Evolutionary conservation across 64 coral and sea anemone species (phyloP).

Genomic region (Trachythela sp.): DNA sequence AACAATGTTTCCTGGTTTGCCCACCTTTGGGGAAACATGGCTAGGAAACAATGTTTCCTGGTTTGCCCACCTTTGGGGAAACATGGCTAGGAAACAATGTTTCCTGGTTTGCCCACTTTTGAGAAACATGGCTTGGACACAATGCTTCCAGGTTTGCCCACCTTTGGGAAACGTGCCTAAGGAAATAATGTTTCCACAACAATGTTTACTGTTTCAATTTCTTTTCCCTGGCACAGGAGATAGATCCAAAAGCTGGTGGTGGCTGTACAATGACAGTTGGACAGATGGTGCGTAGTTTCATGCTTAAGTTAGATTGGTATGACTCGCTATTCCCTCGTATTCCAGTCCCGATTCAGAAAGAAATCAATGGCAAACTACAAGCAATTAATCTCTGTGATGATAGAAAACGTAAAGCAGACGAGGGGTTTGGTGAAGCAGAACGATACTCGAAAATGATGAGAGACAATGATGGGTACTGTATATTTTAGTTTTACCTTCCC

Average conservation of each 20-base stretch:
- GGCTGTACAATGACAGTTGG: slow-evolving; percentile 91
- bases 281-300: slow-evolving; percentile 86
- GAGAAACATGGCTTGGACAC: too few species aligned
- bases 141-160: too few species aligned
- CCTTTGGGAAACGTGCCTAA: too few species aligned
- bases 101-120: too few species aligned
- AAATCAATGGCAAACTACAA: slow-evolving; percentile 59
- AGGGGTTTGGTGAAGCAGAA: slow-evolving; percentile 80
- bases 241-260: slow-evolving; percentile 83
- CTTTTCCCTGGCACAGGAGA: slow-evolving; percentile 47
- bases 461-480: slow-evolving; percentile 57
- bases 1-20: too few species aligned
- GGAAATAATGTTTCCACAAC: not conserved
- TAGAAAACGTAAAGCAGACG: slow-evolving; percentile 68
- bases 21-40: too few species aligned
- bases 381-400: slow-evolving; percentile 78
- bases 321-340: slow-evolving; percentile 97
- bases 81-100: too few species aligned
- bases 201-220: not conserved
- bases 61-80: too few species aligned
- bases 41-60: not conserved
- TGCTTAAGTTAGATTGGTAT: slow-evolving; percentile 91
- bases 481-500: slow-evolving; percentile 3
- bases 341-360: slow-evolving; percentile 90
- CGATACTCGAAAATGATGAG: slow-evolving; percentile 41